A percentile compares a stretch with the other conserved stretches of the same genome.
phyloP scores from a whole-genome alignment of 2,113 vertebrate genomes.

The Prionailurus bengalensis region DNA sequence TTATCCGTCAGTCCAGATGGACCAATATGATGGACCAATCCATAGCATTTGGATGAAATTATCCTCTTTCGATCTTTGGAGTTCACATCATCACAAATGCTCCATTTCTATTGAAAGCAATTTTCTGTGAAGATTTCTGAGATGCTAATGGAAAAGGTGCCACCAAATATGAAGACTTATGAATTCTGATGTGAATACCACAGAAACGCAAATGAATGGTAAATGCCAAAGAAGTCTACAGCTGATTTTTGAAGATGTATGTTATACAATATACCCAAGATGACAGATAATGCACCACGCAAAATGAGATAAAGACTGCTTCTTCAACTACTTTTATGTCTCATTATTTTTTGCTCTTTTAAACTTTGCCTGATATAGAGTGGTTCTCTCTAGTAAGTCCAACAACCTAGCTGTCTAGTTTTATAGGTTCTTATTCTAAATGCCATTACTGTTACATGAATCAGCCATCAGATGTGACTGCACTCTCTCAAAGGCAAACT shows the following conservation, averaged over 20 bases:
- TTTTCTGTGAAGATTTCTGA: constrained; percentile 29
- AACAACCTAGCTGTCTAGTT: neutral
- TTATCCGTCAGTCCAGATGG: constrained; percentile 2
- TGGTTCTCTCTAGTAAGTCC: neutral
- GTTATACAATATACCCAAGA: neutral
- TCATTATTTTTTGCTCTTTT: constrained; percentile 7
- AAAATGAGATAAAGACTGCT: neutral
- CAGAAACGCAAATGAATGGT: neutral
- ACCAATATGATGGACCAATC: neutral
- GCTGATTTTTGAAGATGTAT: neutral
- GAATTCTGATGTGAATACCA: neutral
- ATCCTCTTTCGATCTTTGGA: constrained; percentile 22
- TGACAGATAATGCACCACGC: neutral
- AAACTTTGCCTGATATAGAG: neutral
- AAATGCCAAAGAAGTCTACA: neutral
- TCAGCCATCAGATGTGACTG: neutral
- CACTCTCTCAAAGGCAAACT: neutral
- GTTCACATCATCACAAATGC: neutral
- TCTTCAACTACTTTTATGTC: neutral
- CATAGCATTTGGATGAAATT: constrained; percentile 20
- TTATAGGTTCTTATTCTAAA: neutral
- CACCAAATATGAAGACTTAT: neutral
- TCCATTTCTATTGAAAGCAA: neutral
- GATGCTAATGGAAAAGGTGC: neutral
- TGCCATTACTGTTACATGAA: neutral